Conservation (phyloP, 1,140 invertebrate genomes). For the Nautilus pompilius region DNA sequence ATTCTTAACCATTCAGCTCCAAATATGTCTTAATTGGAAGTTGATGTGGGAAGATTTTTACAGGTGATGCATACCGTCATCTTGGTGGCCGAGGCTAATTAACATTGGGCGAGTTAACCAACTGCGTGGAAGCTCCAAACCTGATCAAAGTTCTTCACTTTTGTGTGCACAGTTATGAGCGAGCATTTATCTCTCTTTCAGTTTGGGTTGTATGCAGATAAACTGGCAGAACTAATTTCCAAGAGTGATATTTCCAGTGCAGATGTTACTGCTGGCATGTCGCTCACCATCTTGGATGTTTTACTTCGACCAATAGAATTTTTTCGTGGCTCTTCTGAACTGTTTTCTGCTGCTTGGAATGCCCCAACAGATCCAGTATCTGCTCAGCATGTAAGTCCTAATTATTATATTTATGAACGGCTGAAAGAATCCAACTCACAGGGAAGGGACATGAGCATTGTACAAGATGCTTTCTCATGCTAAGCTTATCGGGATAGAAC, state of each 20-base stretch:
- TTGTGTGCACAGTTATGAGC: too few species aligned
- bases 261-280: slow-evolving; percentile 74
- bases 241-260: slow-evolving; percentile 24
- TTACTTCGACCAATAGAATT: slow-evolving; percentile 79
- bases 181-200: slow-evolving; percentile 57
- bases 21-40: too few species aligned
- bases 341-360: slow-evolving; percentile 85
- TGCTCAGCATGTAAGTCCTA: slow-evolving; percentile 68
- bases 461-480: neutral
- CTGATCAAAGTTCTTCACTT: too few species aligned
- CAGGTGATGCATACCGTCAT: too few species aligned
- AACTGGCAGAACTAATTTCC: slow-evolving; percentile 65
- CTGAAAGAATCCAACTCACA: neutral
- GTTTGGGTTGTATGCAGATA: slow-evolving; percentile 78
- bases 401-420: slow-evolving; percentile 58
- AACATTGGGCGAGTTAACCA: too few species aligned
- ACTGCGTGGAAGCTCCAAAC: too few species aligned
- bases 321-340: slow-evolving; percentile 77
- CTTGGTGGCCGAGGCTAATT: too few species aligned
- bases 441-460: neutral
- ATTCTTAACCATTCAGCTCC: too few species aligned
- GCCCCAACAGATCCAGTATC: slow-evolving; percentile 69
- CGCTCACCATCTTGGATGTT: slow-evolving; percentile 73
- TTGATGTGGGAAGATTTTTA: too few species aligned
- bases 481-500: neutral